Percentiles rank a stretch among this genome's conserved stretches.
Evolutionary conservation across 2,797 vertebrate species (phyloP).

Genomic region (Diplodus sargus): DNA sequence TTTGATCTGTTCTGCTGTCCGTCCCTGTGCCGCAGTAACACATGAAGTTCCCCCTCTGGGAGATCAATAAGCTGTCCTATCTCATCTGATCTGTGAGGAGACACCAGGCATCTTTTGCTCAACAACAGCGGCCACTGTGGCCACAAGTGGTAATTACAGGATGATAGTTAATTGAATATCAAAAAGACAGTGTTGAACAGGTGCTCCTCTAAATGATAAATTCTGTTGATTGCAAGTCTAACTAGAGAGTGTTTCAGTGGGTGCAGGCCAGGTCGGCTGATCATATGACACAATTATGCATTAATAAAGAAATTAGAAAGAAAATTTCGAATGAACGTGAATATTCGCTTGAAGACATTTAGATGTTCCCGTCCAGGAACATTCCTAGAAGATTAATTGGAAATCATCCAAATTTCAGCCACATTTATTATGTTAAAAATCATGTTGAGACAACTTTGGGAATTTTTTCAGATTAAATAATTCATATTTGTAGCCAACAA

Average conservation of each 20-base stretch:
- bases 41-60: no score
- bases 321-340: no score
- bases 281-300: not conserved
- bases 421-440: no score
- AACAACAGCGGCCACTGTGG: slow-evolving; percentile 11
- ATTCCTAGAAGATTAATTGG: no score
- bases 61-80: no score
- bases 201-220: no score
- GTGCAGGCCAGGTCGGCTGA: not conserved
- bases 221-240: not conserved
- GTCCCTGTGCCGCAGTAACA: no score
- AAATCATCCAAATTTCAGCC: no score
- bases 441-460: no score
- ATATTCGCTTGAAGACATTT: no score
- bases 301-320: not conserved
- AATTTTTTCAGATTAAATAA: slow-evolving; percentile 8
- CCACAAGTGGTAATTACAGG: not conserved
- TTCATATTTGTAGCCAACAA: not conserved
- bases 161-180: not conserved
- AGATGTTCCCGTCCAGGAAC: no score
- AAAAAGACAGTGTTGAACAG: not conserved
- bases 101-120: not conserved
- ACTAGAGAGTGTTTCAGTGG: not conserved
- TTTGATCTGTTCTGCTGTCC: no score
- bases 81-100: not conserved